Percentiles rank a stretch among this genome's conserved stretches.
Evolutionary conservation across 2,113 vertebrate species (phyloP).

Genomic region (Phycodurus eques): DNA sequence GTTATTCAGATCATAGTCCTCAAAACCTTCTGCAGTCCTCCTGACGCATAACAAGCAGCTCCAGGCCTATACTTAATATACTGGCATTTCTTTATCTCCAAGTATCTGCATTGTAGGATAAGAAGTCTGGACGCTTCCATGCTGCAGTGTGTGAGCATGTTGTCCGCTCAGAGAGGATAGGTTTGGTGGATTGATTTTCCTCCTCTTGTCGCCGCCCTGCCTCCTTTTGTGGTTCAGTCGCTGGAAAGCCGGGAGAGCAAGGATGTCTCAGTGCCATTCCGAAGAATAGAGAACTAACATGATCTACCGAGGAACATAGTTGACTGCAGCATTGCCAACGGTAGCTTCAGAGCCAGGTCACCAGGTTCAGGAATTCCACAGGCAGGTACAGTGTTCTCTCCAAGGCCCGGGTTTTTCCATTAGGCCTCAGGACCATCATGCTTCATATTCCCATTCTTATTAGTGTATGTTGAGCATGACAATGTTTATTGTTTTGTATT

Average conservation of each 20-base stretch:
- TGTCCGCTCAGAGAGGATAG: conserved; percentile 50
- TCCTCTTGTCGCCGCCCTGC: conserved; percentile 77
- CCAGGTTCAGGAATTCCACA: conserved; percentile 63
- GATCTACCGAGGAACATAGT: conserved; percentile 75
- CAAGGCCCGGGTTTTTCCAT: conserved; percentile 37
- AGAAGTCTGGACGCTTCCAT: conserved; percentile 23
- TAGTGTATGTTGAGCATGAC: conserved; percentile 6
- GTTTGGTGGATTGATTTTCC: conserved; percentile 89
- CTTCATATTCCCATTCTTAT: conserved; percentile 23
- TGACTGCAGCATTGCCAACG: conserved; percentile 61
- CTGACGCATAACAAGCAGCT: conserved; percentile 13
- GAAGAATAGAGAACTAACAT: conserved; percentile 78
- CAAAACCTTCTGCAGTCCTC: background rate
- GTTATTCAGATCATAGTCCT: background rate
- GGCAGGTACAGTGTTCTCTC: conserved; percentile 72
- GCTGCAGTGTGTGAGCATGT: conserved; percentile 44
- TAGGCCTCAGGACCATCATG: conserved; percentile 30
- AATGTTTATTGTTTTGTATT: background rate
- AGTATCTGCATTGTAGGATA: conserved; percentile 15
- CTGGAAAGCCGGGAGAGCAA: conserved; percentile 87
- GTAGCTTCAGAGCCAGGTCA: conserved; percentile 55
- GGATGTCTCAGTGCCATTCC: conserved; percentile 84
- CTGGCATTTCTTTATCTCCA: conserved; percentile 21
- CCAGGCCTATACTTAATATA: conserved; percentile 15
- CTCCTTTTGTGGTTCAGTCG: conserved; percentile 83